These are phyloP conservation scores for Chitala chitala DNA, from an alignment of 2,113 vertebrate species.

Conservation along the genomic window DNA sequence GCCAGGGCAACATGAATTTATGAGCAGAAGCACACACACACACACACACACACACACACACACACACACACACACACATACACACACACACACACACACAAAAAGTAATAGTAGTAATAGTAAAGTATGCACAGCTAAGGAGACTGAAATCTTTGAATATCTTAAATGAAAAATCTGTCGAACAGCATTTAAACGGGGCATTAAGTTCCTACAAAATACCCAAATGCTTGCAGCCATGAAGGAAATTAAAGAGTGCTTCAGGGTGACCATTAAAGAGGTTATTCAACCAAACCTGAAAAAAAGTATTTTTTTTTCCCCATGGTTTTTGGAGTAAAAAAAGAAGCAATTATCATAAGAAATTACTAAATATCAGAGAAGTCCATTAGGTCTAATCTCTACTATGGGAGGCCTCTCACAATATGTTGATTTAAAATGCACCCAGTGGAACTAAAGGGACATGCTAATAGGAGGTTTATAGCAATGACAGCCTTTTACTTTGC, in stretches of 20 bases:
- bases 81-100: too few relatives aligned
- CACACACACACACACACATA: too few relatives aligned
- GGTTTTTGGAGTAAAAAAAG: not conserved
- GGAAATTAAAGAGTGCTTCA: not conserved
- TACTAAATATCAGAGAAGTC: constrained; percentile 5
- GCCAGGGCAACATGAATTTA: too few relatives aligned
- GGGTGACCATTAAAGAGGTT: constrained; percentile 16
- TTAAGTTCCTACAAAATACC: not conserved
- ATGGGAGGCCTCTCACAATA: constrained; percentile 4
- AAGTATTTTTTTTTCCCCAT: not conserved
- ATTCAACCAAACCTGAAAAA: constrained; percentile 12
- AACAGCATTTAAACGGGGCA: constrained; percentile 1
- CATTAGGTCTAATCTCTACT: constrained; percentile 5
- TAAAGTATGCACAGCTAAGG: too few relatives aligned
- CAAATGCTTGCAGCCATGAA: not conserved
- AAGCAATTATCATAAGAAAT: constrained; percentile 8
- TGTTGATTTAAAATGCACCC: constrained; percentile 22
- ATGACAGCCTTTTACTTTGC: constrained; percentile 12
- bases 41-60: too few relatives aligned
- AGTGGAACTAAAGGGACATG: constrained; percentile 15
- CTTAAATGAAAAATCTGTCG: not conserved
- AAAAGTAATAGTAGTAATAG: too few relatives aligned
- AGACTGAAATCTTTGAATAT: too few relatives aligned
- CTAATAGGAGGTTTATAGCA: constrained; percentile 15
- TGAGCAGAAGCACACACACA: too few relatives aligned